Base-by-base conservation (phyloP, 2,888 invertebrate genomes). In the Volucella inflata region DNA sequence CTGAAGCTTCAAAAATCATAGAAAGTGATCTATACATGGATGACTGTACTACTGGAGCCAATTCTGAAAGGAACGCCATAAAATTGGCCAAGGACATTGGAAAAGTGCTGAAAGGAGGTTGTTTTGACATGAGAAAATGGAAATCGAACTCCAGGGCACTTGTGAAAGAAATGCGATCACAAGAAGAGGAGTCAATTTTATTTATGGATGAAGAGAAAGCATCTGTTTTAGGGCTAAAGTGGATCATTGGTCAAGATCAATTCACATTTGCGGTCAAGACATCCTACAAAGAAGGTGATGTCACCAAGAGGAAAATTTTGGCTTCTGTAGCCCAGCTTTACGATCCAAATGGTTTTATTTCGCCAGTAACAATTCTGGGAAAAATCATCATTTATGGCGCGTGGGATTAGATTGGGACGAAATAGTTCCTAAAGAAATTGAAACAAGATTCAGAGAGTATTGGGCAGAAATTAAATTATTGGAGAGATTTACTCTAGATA, bases 351-450 rank as follows among this genome's bases (percentile, higher is more conserved):
- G 88, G 87, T 2, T 77, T 88, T 10, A 48, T 89, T 50, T 46
- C 80, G 12, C 88, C 88, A 2, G 59, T 65, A 10, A 81, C 87
- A 1, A 85, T 88, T 16, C 36, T 85, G 8, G 84, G 77, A n/a
- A 89, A 89, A 79, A 81, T 88, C 9, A 16, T 88, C n/a, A 83
- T 89, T 9, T 88, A n/a, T 89, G 89, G 89, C 44, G 87, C 16
- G 51, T 21, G 6, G 87, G 88, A 68, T 9, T 88, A 0, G 84
- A 70, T n/a, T 89, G 88, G 88, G 89, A 89, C 60, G 88, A 88
- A n/a, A 21, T 8, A n/a, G 14, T 84, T n/a, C 74, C 83, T 10
- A 12, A 46, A 9, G 65, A 75, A 10, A 59, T 85, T 12, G 36
- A 60, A 4, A 38, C 2, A n/a, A 51, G 64, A 46, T 84, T 68